A percentile compares a stretch with the other conserved stretches of the same genome.
phyloP scores from a whole-genome alignment of 1,140 invertebrate species.

The Aphaenogaster ashmeadi region DNA sequence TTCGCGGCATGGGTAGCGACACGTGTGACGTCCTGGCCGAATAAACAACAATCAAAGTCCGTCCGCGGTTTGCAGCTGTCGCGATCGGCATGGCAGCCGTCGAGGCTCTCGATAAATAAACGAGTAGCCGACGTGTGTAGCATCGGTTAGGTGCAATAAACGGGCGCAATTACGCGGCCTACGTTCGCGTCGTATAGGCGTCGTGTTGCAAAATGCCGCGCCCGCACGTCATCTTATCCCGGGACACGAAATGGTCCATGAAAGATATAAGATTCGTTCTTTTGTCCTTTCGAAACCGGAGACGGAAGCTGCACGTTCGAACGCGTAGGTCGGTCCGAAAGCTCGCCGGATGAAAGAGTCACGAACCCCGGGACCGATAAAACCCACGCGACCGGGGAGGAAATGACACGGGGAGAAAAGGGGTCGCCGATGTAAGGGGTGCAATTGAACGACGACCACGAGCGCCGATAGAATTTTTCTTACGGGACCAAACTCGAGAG shows the following conservation, averaged over 20 bases:
- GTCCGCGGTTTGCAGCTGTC: constrained; percentile 37
- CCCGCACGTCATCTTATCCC: constrained; percentile 6
- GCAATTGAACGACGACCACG: constrained; percentile 28
- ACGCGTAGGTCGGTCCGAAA: constrained; percentile 13
- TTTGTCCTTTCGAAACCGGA: constrained; percentile 28
- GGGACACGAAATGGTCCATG: constrained; percentile 59
- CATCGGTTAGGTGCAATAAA: constrained; percentile 62
- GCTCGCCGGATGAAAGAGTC: constrained; percentile 23
- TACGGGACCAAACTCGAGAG: not conserved
- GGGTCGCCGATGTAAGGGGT: not conserved
- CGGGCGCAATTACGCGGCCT: constrained; percentile 62
- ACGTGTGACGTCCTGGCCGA: constrained; percentile 48
- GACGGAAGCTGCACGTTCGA: constrained; percentile 21
- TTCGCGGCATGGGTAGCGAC: constrained; percentile 33
- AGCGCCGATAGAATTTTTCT: constrained; percentile 27
- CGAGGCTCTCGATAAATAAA: constrained; percentile 67
- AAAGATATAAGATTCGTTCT: constrained; percentile 65
- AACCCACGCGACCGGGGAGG: not conserved
- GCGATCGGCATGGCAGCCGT: constrained; percentile 21
- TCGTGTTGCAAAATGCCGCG: constrained; percentile 46
- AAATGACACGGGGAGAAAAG: not conserved
- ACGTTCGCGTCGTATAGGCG: constrained; percentile 22
- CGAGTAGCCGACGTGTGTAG: constrained; percentile 11
- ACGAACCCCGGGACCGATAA: constrained; percentile 17
- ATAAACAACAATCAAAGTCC: constrained; percentile 67